Evolutionary conservation across 2,888 invertebrate genomes (phyloP).

Genomic region (Laspeyria flexula): DNA sequence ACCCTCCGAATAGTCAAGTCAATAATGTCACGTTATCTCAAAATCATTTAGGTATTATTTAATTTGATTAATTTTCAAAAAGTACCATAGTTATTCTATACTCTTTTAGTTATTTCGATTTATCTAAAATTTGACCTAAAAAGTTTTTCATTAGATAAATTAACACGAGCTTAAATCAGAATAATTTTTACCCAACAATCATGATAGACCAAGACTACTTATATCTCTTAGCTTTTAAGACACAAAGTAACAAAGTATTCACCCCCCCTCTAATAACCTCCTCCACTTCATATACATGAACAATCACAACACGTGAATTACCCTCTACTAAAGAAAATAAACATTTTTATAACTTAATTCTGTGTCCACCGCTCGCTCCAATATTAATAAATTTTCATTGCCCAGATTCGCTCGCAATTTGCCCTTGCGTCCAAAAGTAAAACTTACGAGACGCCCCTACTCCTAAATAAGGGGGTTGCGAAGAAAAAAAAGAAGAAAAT

Average conservation of each 20-base stretch:
- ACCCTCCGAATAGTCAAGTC: no score
- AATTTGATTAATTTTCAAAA: no score
- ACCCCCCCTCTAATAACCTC: background rate
- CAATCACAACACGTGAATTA: conserved; percentile 11
- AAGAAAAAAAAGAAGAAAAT: conserved; percentile 38
- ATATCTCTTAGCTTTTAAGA: background rate
- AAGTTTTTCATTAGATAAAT: no score
- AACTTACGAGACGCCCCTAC: conserved; percentile 77
- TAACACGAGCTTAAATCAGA: no score
- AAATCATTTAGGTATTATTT: no score
- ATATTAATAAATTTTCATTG: conserved; percentile 86
- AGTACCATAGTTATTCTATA: no score
- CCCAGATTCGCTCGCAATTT: conserved; percentile 81
- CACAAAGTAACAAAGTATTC: background rate
- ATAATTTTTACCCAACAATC: no score
- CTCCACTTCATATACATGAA: conserved; percentile 10
- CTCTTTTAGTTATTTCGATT: no score
- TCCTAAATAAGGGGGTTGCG: conserved; percentile 70
- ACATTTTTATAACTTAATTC: conserved; percentile 74
- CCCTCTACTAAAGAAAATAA: conserved; percentile 48
- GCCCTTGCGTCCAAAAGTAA: conserved; percentile 72
- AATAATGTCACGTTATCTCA: no score
- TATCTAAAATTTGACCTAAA: no score
- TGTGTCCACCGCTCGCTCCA: conserved; percentile 63
- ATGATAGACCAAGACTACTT: no score